Evolutionary conservation across 1,140 invertebrate genomes (phyloP).

Genomic region (Calycopis cecrops): DNA sequence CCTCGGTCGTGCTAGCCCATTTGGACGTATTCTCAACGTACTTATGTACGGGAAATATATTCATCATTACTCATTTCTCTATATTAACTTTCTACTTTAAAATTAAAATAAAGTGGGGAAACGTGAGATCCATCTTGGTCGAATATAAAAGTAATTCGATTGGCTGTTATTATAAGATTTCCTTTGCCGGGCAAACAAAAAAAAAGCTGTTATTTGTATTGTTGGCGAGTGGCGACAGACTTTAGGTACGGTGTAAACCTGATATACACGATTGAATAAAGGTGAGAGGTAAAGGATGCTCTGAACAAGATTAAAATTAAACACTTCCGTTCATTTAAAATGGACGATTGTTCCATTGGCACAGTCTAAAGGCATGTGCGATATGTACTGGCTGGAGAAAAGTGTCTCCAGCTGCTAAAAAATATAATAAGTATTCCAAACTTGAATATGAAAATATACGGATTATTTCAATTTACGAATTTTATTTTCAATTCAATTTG

Average conservation of each 20-base stretch:
- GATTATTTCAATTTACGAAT: too few relatives aligned
- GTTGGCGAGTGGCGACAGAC: neutral
- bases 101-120: too few relatives aligned
- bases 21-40: too few relatives aligned
- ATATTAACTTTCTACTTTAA: too few relatives aligned
- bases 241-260: slow-evolving; percentile 1
- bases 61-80: too few relatives aligned
- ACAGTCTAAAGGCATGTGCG: slow-evolving; percentile 15
- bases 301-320: slow-evolving; percentile 18
- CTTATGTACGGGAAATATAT: too few relatives aligned
- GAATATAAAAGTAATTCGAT: neutral
- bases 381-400: slow-evolving; percentile 1
- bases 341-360: slow-evolving; percentile 17
- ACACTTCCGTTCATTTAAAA: slow-evolving; percentile 18
- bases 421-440: slow-evolving; percentile 1
- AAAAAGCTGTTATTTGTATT: neutral
- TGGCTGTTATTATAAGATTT: slow-evolving; percentile 4
- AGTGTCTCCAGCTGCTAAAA: too few relatives aligned
- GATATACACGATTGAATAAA: slow-evolving; percentile 3
- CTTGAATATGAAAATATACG: neutral
- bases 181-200: neutral
- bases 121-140: neutral
- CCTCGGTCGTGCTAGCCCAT: too few relatives aligned
- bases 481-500: too few relatives aligned
- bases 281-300: slow-evolving; percentile 19